Percentiles rank a stretch among this genome's conserved stretches.
Conservation (phyloP, 2,113 vertebrate species). For the Parotia lawesii region DNA sequence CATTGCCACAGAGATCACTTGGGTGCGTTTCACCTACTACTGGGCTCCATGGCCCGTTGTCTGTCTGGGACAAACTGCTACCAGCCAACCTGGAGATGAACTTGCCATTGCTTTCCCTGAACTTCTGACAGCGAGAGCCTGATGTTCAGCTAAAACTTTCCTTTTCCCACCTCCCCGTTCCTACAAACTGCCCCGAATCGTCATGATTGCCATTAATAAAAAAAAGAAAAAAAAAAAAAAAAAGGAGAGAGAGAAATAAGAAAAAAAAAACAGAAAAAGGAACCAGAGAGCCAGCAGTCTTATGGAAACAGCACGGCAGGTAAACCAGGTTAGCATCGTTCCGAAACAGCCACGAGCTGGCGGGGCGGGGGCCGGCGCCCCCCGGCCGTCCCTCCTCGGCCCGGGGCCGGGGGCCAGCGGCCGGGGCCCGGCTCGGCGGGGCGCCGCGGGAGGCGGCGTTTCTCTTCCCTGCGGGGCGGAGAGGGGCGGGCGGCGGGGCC, state of each 20-base stretch:
- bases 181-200: neutral
- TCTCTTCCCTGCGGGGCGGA: too few relatives aligned
- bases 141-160: neutral
- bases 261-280: neutral
- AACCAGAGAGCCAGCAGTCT: neutral
- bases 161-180: neutral
- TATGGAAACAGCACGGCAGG: neutral
- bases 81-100: neutral
- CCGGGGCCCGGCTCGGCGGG: neutral
- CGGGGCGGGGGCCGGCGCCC: neutral
- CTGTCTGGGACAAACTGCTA: neutral
- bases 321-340: slow-evolving; percentile 24
- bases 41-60: neutral
- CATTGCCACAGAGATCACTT: neutral
- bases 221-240: neutral
- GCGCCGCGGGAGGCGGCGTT: neutral
- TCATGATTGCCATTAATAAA: neutral
- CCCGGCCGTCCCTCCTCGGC: neutral
- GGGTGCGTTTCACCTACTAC: neutral
- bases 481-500: neutral
- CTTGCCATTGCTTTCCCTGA: neutral
- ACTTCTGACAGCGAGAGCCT: neutral
- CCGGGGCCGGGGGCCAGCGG: neutral
- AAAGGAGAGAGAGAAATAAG: too few relatives aligned
- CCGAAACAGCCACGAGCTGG: neutral